A percentile compares a stretch with the other conserved stretches of the same genome.
phyloP scores from a whole-genome alignment of 2,888 invertebrate species.

The Periphyllus acericola region DNA sequence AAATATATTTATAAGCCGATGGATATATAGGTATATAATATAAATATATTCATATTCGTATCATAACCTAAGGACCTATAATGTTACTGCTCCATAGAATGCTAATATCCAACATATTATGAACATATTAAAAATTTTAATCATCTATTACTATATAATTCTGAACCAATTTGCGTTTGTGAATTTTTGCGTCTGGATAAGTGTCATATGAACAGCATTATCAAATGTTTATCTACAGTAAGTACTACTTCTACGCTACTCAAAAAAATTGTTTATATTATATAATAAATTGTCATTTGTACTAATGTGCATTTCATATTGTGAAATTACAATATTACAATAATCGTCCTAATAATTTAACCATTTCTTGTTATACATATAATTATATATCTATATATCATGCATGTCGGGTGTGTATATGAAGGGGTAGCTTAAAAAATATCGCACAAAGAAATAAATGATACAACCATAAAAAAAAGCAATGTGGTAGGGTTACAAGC shows the following conservation, averaged over 20 bases:
- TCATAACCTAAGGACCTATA: neutral
- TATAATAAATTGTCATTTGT: neutral
- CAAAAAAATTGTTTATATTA: no score
- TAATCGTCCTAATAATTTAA: neutral
- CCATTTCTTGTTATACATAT: neutral
- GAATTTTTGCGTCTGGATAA: neutral
- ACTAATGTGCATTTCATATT: no score
- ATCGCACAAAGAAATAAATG: neutral
- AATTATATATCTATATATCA: neutral
- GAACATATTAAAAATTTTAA: no score
- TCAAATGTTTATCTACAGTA: no score
- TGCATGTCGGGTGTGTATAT: no score
- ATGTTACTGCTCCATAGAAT: neutral
- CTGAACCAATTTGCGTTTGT: neutral
- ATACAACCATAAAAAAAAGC: neutral
- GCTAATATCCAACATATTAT: neutral
- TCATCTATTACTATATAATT: neutral
- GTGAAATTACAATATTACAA: neutral
- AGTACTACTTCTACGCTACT: no score
- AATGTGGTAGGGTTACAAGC: neutral
- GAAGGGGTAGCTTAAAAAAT: no score
- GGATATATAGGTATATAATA: neutral
- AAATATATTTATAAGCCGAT: no score
- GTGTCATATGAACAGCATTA: no score
- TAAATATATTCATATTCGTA: neutral